These are phyloP conservation scores for Ploceus nigricollis DNA, from an alignment of 2,113 vertebrate genomes.

Conservation along the genomic window DNA sequence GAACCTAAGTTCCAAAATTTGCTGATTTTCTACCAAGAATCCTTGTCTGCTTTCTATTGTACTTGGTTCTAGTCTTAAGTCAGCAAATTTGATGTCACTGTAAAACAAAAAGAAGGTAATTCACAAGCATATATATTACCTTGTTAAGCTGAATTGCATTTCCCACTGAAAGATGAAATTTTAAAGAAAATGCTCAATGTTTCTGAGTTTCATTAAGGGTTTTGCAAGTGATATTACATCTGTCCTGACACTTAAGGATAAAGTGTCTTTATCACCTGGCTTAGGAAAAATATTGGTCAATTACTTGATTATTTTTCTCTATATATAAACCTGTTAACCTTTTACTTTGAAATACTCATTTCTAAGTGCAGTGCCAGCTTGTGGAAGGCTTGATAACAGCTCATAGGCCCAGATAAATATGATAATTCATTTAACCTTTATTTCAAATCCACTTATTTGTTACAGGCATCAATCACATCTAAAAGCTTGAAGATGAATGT, in stretches of 20 bases:
- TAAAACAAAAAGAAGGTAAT: conserved; percentile 18
- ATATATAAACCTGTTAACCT: not conserved
- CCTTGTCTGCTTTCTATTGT: not conserved
- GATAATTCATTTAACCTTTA: conserved; percentile 15
- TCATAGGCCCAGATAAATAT: not conserved
- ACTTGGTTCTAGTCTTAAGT: not conserved
- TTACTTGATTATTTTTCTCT: not conserved
- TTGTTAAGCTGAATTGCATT: not conserved
- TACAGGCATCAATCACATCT: not conserved
- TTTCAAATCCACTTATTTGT: not conserved
- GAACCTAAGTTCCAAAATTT: not conserved
- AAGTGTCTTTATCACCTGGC: not conserved
- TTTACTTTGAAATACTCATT: not conserved
- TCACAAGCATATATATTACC: not conserved
- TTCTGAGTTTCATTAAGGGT: not conserved
- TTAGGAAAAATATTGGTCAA: not conserved
- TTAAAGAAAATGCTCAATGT: not conserved
- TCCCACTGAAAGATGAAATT: not conserved
- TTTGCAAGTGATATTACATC: not conserved
- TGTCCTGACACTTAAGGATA: not conserved
- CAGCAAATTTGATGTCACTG: not conserved
- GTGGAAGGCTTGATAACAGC: not conserved
- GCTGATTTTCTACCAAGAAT: not conserved
- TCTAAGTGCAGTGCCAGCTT: not conserved
- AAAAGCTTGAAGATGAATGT: not conserved